Evolutionary conservation across 2,113 vertebrate genomes (phyloP).

Genomic region (Entomyzon cyanotis): DNA sequence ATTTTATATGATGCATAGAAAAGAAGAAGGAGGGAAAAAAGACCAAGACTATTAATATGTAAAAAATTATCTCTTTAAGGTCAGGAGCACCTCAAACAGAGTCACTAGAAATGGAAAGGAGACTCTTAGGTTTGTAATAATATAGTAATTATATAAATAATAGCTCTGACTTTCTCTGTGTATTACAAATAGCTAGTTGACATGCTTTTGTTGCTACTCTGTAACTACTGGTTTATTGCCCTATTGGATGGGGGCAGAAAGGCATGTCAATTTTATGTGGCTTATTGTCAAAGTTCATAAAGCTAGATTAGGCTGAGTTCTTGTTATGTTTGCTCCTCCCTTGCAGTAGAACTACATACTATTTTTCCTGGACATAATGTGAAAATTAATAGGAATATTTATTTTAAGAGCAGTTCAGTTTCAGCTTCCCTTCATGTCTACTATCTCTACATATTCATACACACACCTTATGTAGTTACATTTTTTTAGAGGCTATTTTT

Average conservation of each 20-base stretch:
- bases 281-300: conserved; percentile 45
- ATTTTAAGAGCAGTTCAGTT: conserved; percentile 52
- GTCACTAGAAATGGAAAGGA: background rate
- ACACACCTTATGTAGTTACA: conserved; percentile 38
- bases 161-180: background rate
- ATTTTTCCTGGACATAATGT: conserved; percentile 43
- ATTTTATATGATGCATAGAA: conserved; percentile 56
- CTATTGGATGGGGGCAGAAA: conserved; percentile 42
- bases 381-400: conserved; percentile 68
- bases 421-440: background rate
- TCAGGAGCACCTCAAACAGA: background rate
- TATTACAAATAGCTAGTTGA: conserved; percentile 25
- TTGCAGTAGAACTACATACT: background rate
- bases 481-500: conserved; percentile 65
- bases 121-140: background rate
- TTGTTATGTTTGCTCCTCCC: conserved; percentile 17
- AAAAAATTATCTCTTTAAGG: conserved; percentile 31
- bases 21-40: background rate
- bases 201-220: conserved; percentile 24
- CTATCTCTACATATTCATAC: background rate
- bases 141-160: background rate
- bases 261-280: background rate
- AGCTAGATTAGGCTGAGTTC: conserved; percentile 20
- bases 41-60: conserved; percentile 24
- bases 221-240: conserved; percentile 45